A percentile compares a stretch with the other conserved stretches of the same genome.
These are phyloP conservation scores for Callopanchax toddi DNA, from an alignment of 2,113 vertebrate genomes.

Conservation along the genomic window DNA sequence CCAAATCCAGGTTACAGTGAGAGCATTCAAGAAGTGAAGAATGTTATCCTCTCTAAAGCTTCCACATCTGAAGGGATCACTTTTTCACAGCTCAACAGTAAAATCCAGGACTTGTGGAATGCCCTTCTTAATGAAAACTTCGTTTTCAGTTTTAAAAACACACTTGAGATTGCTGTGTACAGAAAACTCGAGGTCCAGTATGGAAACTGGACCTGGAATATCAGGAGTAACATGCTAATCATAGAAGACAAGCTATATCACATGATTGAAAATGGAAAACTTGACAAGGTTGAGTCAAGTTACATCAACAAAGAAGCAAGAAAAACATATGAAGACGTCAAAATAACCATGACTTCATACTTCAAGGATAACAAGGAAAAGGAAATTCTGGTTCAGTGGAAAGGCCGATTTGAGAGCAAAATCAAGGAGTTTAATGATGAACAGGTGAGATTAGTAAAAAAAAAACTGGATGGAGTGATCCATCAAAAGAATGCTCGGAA, in stretches of 20 bases:
- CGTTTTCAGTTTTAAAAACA: no score
- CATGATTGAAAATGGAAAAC: slow-evolving; percentile 29
- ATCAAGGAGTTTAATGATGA: slow-evolving; percentile 35
- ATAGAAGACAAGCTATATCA: not conserved
- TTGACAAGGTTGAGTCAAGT: not conserved
- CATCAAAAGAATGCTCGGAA: slow-evolving; percentile 1
- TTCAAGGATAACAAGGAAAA: slow-evolving; percentile 25
- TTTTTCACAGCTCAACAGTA: slow-evolving; percentile 35
- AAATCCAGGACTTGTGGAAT: slow-evolving; percentile 27
- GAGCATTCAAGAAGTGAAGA: no score
- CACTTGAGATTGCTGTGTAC: slow-evolving; percentile 31
- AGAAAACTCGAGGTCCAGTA: slow-evolving; percentile 47
- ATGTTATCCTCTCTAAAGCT: no score
- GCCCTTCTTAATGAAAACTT: slow-evolving; percentile 41
- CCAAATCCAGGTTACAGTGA: no score
- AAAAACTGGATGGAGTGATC: slow-evolving; percentile 43
- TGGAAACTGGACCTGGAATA: no score
- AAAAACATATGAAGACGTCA: not conserved
- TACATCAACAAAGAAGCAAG: not conserved
- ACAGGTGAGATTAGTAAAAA: not conserved
- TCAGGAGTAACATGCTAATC: slow-evolving; percentile 30
- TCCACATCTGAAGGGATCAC: not conserved
- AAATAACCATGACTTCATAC: not conserved
- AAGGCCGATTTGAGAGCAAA: slow-evolving; percentile 23
- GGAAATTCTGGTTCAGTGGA: slow-evolving; percentile 44